phyloP scores from a whole-genome alignment of 2,797 vertebrate species.

The Oophaga sylvatica region DNA sequence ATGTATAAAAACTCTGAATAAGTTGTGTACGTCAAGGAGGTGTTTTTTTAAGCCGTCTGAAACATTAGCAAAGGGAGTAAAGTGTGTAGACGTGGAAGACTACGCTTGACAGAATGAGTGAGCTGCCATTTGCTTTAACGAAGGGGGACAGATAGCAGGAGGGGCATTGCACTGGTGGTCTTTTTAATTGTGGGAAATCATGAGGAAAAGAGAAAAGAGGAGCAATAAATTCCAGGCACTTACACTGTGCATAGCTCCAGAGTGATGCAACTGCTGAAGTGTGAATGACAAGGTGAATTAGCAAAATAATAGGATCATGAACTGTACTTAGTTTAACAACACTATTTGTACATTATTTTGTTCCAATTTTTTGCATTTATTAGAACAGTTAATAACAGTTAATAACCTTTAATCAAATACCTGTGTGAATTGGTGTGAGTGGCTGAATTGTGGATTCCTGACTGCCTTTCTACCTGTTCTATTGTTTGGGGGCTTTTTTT shows the following conservation, averaged over 20 bases:
- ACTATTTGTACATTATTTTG: not conserved
- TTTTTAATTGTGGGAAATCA: slow-evolving; percentile 6
- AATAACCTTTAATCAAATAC: no score
- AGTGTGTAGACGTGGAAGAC: not conserved
- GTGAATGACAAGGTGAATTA: slow-evolving; percentile 10
- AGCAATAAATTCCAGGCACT: slow-evolving; percentile 26
- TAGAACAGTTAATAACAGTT: not conserved
- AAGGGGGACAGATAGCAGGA: slow-evolving; percentile 4
- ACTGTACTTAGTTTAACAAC: not conserved
- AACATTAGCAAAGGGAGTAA: not conserved
- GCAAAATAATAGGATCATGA: not conserved
- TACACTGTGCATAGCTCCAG: not conserved
- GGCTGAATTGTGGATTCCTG: no score
- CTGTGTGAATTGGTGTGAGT: no score
- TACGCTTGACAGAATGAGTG: not conserved
- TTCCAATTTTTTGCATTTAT: not conserved
- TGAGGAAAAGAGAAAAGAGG: not conserved
- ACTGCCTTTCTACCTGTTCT: no score
- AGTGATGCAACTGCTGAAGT: not conserved
- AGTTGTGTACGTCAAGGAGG: no score
- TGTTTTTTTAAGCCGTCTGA: not conserved
- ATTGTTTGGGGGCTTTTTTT: no score
- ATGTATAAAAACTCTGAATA: no score
- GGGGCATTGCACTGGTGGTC: not conserved
- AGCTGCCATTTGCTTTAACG: not conserved